A percentile compares a stretch with the other conserved stretches of the same genome.
These are phyloP conservation scores for Lepisosteus oculatus DNA, from an alignment of 2,113 vertebrate species.

Conservation along the genomic window DNA sequence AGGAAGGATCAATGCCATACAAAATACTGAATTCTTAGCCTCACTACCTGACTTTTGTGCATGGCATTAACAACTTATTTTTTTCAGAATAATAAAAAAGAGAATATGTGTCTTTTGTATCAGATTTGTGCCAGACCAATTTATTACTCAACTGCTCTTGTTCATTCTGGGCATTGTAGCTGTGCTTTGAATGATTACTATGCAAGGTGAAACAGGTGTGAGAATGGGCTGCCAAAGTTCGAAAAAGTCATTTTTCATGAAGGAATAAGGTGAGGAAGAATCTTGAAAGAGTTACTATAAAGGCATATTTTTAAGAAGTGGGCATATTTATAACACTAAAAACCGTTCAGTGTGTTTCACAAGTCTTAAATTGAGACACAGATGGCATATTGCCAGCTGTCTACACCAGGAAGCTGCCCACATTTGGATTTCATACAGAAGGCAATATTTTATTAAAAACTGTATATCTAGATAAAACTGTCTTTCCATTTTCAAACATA, in stretches of 20 bases:
- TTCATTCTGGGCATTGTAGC: too few relatives aligned
- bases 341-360: not conserved
- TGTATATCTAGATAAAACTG: not conserved
- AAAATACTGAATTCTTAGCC: too few relatives aligned
- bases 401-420: slow-evolving; percentile 7
- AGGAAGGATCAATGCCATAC: too few relatives aligned
- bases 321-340: not conserved
- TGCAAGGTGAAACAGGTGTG: not conserved
- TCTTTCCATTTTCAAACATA: not conserved
- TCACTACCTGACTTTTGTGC: too few relatives aligned
- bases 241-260: not conserved
- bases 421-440: slow-evolving; percentile 8
- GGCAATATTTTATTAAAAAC: not conserved
- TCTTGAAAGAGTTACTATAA: not conserved
- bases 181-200: too few relatives aligned
- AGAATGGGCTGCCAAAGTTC: not conserved
- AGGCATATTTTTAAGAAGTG: slow-evolving; percentile 7
- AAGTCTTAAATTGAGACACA: slow-evolving; percentile 10
- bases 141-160: too few relatives aligned
- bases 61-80: too few relatives aligned
- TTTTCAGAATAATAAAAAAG: too few relatives aligned
- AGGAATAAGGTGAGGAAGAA: not conserved
- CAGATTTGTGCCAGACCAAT: too few relatives aligned
- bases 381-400: not conserved
- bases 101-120: too few relatives aligned